phyloP scores from a whole-genome alignment of 2,113 vertebrate species.

The Engraulis encrasicolus region DNA sequence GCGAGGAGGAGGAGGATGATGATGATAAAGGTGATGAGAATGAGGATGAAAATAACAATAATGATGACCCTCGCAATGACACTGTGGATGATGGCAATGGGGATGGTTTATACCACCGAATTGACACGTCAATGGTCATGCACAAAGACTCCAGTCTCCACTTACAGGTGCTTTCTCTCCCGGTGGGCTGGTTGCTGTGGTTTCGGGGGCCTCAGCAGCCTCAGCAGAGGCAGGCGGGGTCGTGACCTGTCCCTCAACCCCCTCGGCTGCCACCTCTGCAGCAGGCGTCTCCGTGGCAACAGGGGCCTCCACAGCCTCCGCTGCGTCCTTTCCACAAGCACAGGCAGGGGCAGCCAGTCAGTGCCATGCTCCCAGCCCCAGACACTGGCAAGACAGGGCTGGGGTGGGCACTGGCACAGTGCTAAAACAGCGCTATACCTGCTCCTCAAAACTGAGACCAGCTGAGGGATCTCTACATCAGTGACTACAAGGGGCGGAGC shows the following conservation, averaged over 20 bases:
- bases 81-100: background rate
- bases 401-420: no score
- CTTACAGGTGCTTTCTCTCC: conserved; percentile 85
- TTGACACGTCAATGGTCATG: no score
- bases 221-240: conserved; percentile 51
- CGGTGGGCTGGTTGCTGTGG: conserved; percentile 48
- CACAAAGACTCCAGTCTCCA: conserved; percentile 30
- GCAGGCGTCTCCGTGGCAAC: conserved; percentile 73
- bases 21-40: no score
- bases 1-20: no score
- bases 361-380: background rate
- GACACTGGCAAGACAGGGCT: no score
- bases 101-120: background rate
- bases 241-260: conserved; percentile 15
- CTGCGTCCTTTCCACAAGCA: conserved; percentile 62
- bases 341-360: conserved; percentile 31
- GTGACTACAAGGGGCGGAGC: no score
- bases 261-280: conserved; percentile 15
- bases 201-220: conserved; percentile 56
- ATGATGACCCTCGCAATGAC: conserved; percentile 28
- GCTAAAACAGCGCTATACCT: no score
- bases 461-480: no score
- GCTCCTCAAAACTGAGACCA: no score
- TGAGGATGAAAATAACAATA: no score
- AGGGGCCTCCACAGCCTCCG: conserved; percentile 63